These are phyloP conservation scores for Hypomesus transpacificus DNA, from an alignment of 2,113 vertebrate species.

Conservation along the genomic window DNA sequence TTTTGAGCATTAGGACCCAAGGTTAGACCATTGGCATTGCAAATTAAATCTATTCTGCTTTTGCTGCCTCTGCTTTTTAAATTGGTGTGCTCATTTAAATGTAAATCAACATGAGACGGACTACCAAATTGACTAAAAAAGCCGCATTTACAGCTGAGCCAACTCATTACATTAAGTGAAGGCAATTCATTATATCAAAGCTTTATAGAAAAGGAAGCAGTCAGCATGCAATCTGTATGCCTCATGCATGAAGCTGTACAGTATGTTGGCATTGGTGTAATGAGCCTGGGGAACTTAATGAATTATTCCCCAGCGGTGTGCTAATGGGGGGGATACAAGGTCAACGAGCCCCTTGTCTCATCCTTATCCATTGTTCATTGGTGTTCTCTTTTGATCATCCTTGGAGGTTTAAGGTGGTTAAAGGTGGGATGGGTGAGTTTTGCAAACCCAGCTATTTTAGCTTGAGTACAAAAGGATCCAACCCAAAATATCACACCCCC, in stretches of 20 bases:
- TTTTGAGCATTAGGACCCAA: not conserved
- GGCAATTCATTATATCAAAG: slow-evolving; percentile 25
- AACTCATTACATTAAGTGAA: not conserved
- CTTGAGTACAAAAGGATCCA: not conserved
- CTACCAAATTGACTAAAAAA: not conserved
- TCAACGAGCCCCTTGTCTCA: slow-evolving; percentile 31
- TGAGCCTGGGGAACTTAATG: slow-evolving; percentile 17
- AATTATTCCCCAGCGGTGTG: slow-evolving; percentile 29
- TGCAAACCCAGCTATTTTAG: not conserved
- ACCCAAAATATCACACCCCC: too few relatives aligned
- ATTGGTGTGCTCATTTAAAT: not conserved
- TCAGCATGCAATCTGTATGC: slow-evolving; percentile 11
- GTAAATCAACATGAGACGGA: not conserved
- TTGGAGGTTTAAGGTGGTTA: slow-evolving; percentile 24
- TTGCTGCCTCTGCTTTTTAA: too few relatives aligned
- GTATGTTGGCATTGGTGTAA: slow-evolving; percentile 14
- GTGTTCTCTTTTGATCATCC: slow-evolving; percentile 8
- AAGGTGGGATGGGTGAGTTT: not conserved
- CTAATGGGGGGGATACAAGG: slow-evolving; percentile 44
- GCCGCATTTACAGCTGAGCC: not conserved
- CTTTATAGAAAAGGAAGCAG: not conserved
- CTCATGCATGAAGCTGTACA: slow-evolving; percentile 6
- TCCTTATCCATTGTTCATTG: slow-evolving; percentile 19
- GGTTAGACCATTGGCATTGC: not conserved
- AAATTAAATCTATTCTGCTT: not conserved